A percentile compares a stretch with the other conserved stretches of the same genome.
Conservation (phyloP, 2,888 invertebrate species). For the Drosophila tripunctata region DNA sequence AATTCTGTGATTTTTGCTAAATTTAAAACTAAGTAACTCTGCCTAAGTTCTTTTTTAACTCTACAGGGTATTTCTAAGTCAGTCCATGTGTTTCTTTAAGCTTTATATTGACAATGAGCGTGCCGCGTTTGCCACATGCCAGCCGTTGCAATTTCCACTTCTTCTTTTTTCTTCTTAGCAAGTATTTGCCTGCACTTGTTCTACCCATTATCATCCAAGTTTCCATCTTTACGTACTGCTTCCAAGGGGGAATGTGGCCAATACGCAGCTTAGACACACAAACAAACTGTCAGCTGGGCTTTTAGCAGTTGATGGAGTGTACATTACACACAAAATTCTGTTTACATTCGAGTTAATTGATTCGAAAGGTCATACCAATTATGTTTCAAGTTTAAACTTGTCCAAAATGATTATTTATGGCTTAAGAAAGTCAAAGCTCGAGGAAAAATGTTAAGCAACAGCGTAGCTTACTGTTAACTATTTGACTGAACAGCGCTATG, state of each 20-base stretch:
- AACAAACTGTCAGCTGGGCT: slow-evolving; percentile 71
- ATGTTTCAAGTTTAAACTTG: neutral
- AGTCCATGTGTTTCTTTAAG: neutral
- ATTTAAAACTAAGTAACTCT: too few relatives aligned
- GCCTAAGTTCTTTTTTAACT: neutral
- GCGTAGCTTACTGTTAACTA: neutral
- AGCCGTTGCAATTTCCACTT: slow-evolving; percentile 13
- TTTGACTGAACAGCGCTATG: neutral
- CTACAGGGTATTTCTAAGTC: slow-evolving; percentile 21
- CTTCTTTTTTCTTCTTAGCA: neutral
- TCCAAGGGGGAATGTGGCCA: slow-evolving; percentile 13
- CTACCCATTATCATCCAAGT: slow-evolving; percentile 19
- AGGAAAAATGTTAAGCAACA: neutral
- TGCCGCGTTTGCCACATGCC: slow-evolving; percentile 54
- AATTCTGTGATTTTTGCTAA: too few relatives aligned
- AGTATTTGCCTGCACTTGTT: slow-evolving; percentile 41
- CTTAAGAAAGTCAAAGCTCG: neutral
- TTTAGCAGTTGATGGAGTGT: slow-evolving; percentile 72
- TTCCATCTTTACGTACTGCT: neutral
- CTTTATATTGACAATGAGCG: slow-evolving; percentile 4
- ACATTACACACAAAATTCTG: slow-evolving; percentile 60
- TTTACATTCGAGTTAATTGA: slow-evolving; percentile 43
- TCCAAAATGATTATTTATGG: neutral
- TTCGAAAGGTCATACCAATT: slow-evolving; percentile 47
- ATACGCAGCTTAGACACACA: slow-evolving; percentile 56